Base-by-base conservation (phyloP, 2,888 invertebrate species). In the Macaria notata region DNA sequence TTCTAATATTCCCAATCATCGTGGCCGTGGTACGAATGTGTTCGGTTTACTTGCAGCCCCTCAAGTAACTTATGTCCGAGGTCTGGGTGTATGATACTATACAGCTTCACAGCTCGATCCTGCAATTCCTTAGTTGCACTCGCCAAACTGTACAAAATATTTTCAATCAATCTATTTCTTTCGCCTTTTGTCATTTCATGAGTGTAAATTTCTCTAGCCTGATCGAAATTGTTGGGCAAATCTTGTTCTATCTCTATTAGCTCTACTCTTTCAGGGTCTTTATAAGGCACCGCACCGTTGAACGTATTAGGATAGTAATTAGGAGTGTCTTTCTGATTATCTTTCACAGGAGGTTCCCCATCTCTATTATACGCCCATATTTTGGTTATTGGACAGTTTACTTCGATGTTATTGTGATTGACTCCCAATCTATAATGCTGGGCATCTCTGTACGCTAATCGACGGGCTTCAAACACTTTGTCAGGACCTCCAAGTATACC, bases 221-320 rank as follows among this genome's bases (percentile, higher is more conserved):
- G 98, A 3, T 94, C 93, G 79, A 94, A 98, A 81, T 98, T 97
- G 77, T 98, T 96, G 3, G 96, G 94, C 72, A 96, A 96, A 4
- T 96, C 97, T 60, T 93, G 43, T 8, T 8, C 93, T 78, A n/a
- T 83, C 73, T 93, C 93, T 30, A 92, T 83, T 3, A 93, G 83
- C 5, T 88, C 75, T 3, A 92, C 72, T 29, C 78, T 72, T 56
- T 91, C 89, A n/a, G 93, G 94, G 3, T 93, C 86, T 4, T 93
- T 86, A 67, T 93, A 93, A 43, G 93, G 93, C 54, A 93, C 90
- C 0, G 98, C 97, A 0, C 98, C 98, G 65, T 93, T 88, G 82
- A 97, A 98, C 63, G 97, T 96, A 88, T 98, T 98, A 0, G 98
- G 98, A 86, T 93, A 97, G 78, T 98, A 98, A 83, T 98, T 98